Conservation (phyloP, 2,113 vertebrate genomes). For the Phodopus roborovskii region DNA sequence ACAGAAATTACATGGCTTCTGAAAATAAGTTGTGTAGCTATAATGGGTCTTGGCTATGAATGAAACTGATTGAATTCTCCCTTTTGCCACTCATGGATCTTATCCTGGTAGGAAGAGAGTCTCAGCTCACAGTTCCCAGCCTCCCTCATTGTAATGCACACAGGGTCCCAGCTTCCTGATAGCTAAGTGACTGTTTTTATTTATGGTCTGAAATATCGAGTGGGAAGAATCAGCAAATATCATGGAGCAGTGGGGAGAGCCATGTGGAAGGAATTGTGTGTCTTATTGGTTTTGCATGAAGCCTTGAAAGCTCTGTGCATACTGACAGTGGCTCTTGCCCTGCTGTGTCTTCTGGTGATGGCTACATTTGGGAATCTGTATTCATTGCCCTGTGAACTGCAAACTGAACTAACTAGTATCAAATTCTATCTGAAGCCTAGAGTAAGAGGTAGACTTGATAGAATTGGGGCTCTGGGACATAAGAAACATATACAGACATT, state of each 20-base stretch:
- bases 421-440: background rate
- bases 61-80: background rate
- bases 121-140: background rate
- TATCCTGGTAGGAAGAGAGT: background rate
- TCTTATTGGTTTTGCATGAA: no score
- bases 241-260: background rate
- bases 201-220: no score
- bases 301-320: no score
- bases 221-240: background rate
- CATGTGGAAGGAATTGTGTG: background rate
- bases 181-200: background rate
- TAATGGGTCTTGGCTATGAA: slow-evolving; percentile 27
- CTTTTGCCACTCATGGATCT: slow-evolving; percentile 1
- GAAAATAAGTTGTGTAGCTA: slow-evolving; percentile 22
- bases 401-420: background rate
- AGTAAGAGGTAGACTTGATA: background rate
- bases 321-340: background rate
- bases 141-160: background rate
- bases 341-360: no score
- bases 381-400: background rate
- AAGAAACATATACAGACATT: background rate
- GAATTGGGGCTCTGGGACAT: background rate
- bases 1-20: slow-evolving; percentile 45
- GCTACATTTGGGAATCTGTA: background rate
- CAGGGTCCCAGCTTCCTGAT: background rate